These are phyloP conservation scores for Oophaga pumilio DNA, from an alignment of 2,113 vertebrate genomes.

Conservation along the genomic window DNA sequence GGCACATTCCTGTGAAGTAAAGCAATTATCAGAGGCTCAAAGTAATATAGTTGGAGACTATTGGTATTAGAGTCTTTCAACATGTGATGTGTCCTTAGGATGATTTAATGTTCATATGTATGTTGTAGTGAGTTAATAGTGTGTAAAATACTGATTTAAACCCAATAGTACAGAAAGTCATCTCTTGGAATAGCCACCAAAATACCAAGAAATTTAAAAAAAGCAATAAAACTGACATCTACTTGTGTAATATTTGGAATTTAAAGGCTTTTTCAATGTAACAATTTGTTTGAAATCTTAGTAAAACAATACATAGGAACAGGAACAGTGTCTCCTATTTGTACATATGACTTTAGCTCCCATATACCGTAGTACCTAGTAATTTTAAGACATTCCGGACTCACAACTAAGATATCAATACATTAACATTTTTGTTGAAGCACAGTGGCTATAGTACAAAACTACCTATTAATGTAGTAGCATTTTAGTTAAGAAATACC, in stretches of 20 bases:
- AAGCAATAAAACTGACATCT: constrained; percentile 2
- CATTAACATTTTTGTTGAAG: too few species aligned
- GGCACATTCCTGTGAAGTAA: constrained; percentile 66
- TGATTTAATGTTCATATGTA: constrained; percentile 58
- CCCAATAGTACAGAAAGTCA: constrained; percentile 39
- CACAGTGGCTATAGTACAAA: too few species aligned
- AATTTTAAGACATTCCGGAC: too few species aligned
- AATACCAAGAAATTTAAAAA: constrained; percentile 25
- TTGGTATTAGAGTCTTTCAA: constrained; percentile 66
- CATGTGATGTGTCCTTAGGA: constrained; percentile 58
- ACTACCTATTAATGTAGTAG: too few species aligned
- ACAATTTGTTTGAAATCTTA: neutral
- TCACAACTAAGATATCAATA: too few species aligned
- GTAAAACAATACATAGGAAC: neutral
- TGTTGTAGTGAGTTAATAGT: constrained; percentile 57
- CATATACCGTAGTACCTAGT: neutral
- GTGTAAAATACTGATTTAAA: constrained; percentile 54
- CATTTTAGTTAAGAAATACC: too few species aligned
- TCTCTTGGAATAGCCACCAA: constrained; percentile 35
- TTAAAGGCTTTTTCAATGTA: neutral
- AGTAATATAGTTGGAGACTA: constrained; percentile 71
- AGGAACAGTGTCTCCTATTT: neutral
- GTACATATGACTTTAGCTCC: neutral
- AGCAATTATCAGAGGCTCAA: constrained; percentile 69
- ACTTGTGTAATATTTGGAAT: neutral